phyloP scores from a whole-genome alignment of 2,888 invertebrate species.

The Tipula helvola region DNA sequence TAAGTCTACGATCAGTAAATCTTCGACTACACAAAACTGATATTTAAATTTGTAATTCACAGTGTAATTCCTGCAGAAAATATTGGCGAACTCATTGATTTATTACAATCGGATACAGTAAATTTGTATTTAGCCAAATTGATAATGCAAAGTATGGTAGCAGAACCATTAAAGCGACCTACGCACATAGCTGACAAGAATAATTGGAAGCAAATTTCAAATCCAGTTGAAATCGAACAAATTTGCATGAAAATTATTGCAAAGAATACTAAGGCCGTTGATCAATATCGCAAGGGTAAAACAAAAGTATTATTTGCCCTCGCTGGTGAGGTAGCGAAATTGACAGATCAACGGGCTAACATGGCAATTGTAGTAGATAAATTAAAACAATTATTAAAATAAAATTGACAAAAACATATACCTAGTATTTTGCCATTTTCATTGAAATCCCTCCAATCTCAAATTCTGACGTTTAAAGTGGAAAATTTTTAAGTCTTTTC shows the following conservation, averaged over 20 bases:
- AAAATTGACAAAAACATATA: slow-evolving; percentile 19
- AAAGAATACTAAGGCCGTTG: slow-evolving; percentile 52
- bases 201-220: slow-evolving; percentile 51
- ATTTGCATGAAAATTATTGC: slow-evolving; percentile 48
- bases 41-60: neutral
- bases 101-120: slow-evolving; percentile 46
- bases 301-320: slow-evolving; percentile 53
- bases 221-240: slow-evolving; percentile 43
- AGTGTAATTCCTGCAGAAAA: neutral
- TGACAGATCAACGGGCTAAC: slow-evolving; percentile 49
- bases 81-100: slow-evolving; percentile 48
- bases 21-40: neutral
- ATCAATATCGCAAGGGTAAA: slow-evolving; percentile 56
- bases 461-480: too few species aligned
- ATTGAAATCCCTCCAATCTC: neutral
- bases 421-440: neutral
- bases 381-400: slow-evolving; percentile 47
- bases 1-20: slow-evolving; percentile 27
- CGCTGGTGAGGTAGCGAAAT: slow-evolving; percentile 45
- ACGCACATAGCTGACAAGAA: slow-evolving; percentile 45
- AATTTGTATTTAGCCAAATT: slow-evolving; percentile 46
- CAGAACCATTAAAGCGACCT: slow-evolving; percentile 23
- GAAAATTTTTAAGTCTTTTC: too few species aligned
- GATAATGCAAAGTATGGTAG: slow-evolving; percentile 38
- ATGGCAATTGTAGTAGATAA: slow-evolving; percentile 49